These are phyloP conservation scores for Scytalopus superciliaris DNA, from an alignment of 2,113 vertebrate genomes.

Conservation along the genomic window DNA sequence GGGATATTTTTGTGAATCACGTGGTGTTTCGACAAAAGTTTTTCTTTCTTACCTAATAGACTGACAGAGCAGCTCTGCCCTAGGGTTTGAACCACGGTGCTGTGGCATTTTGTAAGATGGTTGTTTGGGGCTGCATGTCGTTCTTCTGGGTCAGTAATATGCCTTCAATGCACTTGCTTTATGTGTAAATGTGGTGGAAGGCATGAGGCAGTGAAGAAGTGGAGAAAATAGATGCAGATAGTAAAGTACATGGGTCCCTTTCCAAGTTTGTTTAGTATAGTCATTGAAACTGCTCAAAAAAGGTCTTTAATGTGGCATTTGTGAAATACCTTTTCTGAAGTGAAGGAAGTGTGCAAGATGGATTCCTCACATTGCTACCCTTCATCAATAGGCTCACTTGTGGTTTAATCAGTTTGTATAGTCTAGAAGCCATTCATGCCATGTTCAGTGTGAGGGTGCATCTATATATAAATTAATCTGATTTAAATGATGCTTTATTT, in stretches of 20 bases:
- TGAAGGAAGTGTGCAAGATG: neutral
- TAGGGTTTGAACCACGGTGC: neutral
- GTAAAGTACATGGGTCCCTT: neutral
- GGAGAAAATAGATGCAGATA: neutral
- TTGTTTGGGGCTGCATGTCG: fast-evolving
- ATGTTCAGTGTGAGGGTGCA: neutral
- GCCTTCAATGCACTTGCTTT: fast-evolving
- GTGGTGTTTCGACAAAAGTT: neutral
- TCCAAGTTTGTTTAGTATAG: neutral
- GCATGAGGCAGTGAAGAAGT: neutral
- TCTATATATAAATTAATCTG: neutral
- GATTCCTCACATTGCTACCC: neutral
- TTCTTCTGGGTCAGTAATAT: fast-evolving
- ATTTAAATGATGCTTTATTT: neutral
- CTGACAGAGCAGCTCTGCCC: neutral
- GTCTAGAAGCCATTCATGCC: neutral
- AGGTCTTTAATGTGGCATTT: neutral
- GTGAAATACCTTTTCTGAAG: neutral
- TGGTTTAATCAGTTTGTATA: neutral
- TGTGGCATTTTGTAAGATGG: neutral
- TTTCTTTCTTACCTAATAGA: neutral
- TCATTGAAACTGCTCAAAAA: neutral
- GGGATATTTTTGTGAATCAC: neutral
- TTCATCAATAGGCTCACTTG: neutral
- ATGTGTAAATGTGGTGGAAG: neutral